Conservation (phyloP, 2,797 vertebrate genomes). For the Centropyge bicolor region DNA sequence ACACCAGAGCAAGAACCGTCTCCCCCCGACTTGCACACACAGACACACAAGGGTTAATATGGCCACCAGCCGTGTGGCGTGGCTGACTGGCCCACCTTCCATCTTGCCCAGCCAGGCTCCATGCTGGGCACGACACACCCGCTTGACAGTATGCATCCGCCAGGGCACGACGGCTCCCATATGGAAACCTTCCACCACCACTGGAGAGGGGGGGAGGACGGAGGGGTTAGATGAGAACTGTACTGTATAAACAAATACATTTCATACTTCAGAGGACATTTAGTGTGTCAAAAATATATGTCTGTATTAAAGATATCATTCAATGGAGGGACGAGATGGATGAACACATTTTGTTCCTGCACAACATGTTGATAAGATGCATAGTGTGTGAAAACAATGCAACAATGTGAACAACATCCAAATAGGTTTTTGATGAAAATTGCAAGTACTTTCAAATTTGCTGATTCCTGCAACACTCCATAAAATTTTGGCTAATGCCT, state of each 20-base stretch:
- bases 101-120: conserved; percentile 89
- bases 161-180: conserved; percentile 91
- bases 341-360: not conserved
- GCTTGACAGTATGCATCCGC: conserved; percentile 93
- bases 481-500: not conserved
- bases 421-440: too few relatives aligned
- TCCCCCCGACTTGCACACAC: conserved; percentile 1
- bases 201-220: conserved; percentile 67
- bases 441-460: too few relatives aligned
- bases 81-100: conserved; percentile 69
- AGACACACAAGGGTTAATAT: conserved; percentile 66
- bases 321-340: conserved; percentile 24
- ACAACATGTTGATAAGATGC: not conserved
- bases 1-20: conserved; percentile 68
- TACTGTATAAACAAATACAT: conserved; percentile 37
- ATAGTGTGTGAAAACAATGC: conserved; percentile 9
- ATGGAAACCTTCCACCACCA: conserved; percentile 92
- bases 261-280: conserved; percentile 15
- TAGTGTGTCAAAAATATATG: not conserved
- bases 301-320: not conserved
- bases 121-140: conserved; percentile 93
- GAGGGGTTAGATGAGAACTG: conserved; percentile 23
- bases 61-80: conserved; percentile 67
- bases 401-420: not conserved
- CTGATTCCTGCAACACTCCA: too few relatives aligned